Evolutionary conservation across 2,888 invertebrate species (phyloP).

Genomic region (Trissolcus japonicus): DNA sequence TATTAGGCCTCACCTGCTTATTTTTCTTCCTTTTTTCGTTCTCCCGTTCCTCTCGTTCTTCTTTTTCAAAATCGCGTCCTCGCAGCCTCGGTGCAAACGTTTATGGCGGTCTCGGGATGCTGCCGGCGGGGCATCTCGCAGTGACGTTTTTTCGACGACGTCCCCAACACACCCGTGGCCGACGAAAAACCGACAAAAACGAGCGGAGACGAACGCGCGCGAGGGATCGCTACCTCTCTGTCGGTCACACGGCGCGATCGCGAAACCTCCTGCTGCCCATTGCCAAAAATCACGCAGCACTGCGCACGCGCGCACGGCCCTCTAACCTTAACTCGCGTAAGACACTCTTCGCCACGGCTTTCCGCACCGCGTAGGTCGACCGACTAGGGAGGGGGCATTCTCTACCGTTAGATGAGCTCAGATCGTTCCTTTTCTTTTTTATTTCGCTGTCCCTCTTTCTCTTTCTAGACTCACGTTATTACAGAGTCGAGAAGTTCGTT

Average conservation of each 20-base stretch:
- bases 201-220: slow-evolving; percentile 12
- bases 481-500: too few species aligned
- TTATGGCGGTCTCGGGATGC: slow-evolving; percentile 46
- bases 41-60: too few species aligned
- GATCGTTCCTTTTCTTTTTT: too few species aligned
- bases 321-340: slow-evolving; percentile 16
- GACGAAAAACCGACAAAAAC: slow-evolving; percentile 14
- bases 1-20: slow-evolving; percentile 55
- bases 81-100: slow-evolving; percentile 35
- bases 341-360: neutral
- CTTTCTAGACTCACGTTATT: too few species aligned
- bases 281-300: slow-evolving; percentile 31
- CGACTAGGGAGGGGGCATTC: neutral
- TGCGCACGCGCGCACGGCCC: slow-evolving; percentile 30
- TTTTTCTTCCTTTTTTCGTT: neutral
- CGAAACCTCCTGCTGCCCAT: slow-evolving; percentile 20
- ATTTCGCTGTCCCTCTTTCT: too few species aligned
- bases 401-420: too few species aligned
- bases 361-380: neutral
- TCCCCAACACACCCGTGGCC: slow-evolving; percentile 10
- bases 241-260: slow-evolving; percentile 6
- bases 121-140: slow-evolving; percentile 46
- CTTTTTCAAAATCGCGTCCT: slow-evolving; percentile 33
- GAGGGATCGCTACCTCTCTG: slow-evolving; percentile 5
- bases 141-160: neutral